These are phyloP conservation scores for Empidonax traillii DNA, from an alignment of 2,113 vertebrate species.

Conservation along the genomic window DNA sequence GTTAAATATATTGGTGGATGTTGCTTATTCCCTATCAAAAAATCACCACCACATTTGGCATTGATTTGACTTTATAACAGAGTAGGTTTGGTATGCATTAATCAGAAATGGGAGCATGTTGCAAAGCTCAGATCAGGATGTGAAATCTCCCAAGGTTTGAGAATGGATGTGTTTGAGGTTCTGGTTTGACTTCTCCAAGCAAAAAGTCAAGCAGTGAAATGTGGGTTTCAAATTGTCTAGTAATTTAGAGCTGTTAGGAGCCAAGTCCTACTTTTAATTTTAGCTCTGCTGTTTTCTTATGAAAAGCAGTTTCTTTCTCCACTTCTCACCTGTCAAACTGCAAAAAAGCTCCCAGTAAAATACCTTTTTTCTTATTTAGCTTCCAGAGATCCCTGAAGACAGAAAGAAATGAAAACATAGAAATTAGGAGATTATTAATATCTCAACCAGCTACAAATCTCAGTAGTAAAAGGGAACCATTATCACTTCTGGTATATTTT, in stretches of 20 bases:
- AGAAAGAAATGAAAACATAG: conserved; percentile 40
- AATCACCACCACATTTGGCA: conserved; percentile 66
- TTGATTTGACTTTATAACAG: conserved; percentile 64
- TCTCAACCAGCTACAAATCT: conserved; percentile 21
- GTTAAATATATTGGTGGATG: conserved; percentile 63
- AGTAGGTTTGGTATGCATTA: conserved; percentile 59
- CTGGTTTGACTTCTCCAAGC: conserved; percentile 49
- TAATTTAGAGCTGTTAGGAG: conserved; percentile 47
- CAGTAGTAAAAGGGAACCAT: neutral
- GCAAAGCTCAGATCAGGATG: conserved; percentile 53
- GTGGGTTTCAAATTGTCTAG: conserved; percentile 38
- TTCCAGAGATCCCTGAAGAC: conserved; percentile 47
- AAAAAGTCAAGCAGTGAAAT: conserved; percentile 41
- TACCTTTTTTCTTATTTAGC: conserved; percentile 34
- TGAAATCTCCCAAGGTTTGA: conserved; percentile 58
- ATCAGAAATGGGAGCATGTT: conserved; percentile 56
- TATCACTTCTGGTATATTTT: conserved; percentile 28
- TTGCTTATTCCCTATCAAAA: conserved; percentile 56
- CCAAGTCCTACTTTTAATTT: conserved; percentile 50
- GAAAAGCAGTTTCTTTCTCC: conserved; percentile 37
- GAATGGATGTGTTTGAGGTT: conserved; percentile 43
- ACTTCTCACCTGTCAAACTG: conserved; percentile 47
- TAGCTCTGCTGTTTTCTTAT: conserved; percentile 16
- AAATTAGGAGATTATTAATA: conserved; percentile 62
- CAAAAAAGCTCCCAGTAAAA: conserved; percentile 19